Evolutionary conservation across 1,140 invertebrate species (phyloP).

Genomic region (Penaeus indicus): DNA sequence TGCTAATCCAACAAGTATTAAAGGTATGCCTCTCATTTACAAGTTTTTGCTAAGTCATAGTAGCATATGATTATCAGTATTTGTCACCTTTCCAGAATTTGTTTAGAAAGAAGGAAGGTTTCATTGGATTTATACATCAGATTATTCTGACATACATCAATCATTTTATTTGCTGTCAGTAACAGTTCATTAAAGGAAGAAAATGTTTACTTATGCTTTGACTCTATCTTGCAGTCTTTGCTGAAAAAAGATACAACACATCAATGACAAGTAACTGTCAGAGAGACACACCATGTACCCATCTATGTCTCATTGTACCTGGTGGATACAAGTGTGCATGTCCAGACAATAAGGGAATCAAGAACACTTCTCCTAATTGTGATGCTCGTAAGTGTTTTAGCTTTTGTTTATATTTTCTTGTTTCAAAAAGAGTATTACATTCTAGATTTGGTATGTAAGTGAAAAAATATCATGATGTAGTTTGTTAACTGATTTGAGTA

Average conservation of each 20-base stretch:
- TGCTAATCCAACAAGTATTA: conserved; percentile 86
- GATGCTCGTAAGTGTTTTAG: conserved; percentile 66
- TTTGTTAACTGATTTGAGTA: no score
- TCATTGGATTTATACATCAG: no score
- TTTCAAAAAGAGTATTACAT: background rate
- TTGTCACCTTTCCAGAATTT: no score
- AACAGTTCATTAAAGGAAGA: background rate
- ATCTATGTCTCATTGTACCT: conserved; percentile 91
- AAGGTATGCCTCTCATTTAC: conserved; percentile 69
- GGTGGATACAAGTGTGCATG: conserved; percentile 88
- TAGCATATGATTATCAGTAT: no score
- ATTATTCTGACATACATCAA: no score
- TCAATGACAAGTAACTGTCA: conserved; percentile 57
- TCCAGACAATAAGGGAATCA: conserved; percentile 79
- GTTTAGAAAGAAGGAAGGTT: no score
- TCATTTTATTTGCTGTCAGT: no score
- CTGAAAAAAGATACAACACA: conserved; percentile 63
- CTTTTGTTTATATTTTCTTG: background rate
- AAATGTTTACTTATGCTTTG: conserved; percentile 14
- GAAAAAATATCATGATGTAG: no score
- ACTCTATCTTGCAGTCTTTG: conserved; percentile 76
- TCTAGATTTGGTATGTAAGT: no score
- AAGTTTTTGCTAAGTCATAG: background rate
- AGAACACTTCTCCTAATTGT: conserved; percentile 67
- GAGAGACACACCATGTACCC: conserved; percentile 79